Conservation (phyloP, 2,888 invertebrate species). For the Drosophila mercatorum region DNA sequence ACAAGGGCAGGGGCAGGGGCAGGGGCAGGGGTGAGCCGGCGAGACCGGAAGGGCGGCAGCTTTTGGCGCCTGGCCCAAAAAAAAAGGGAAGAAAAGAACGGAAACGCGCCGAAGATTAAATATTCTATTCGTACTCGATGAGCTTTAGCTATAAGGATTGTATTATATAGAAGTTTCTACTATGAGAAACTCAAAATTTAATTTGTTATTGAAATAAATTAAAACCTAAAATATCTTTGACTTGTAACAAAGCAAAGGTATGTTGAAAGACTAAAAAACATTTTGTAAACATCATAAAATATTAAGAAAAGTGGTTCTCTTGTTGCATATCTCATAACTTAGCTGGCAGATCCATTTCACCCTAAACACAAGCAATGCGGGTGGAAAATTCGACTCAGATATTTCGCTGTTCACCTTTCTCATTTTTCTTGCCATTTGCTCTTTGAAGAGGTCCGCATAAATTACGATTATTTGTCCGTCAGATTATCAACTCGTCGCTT, state of each 20-base stretch:
- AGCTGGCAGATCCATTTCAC: too few species aligned
- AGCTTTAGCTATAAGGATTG: too few species aligned
- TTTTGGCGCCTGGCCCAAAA: constrained; percentile 57
- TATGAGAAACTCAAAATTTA: too few species aligned
- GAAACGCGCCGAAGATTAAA: neutral
- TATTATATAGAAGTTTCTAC: too few species aligned
- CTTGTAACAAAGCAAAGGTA: too few species aligned
- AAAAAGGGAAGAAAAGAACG: neutral
- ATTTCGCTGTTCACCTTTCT: constrained; percentile 15
- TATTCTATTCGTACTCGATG: neutral
- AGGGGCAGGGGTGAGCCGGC: constrained; percentile 1
- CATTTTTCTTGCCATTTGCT: constrained; percentile 13
- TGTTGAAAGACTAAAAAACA: too few species aligned
- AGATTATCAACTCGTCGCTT: constrained; percentile 68
- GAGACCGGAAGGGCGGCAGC: constrained; percentile 71
- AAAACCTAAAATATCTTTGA: too few species aligned
- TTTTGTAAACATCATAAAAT: too few species aligned
- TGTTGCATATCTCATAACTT: neutral
- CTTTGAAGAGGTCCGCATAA: constrained; percentile 54
- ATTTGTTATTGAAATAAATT: too few species aligned
- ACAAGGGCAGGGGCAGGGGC: neutral
- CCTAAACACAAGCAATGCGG: neutral
- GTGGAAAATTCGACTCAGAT: constrained; percentile 17
- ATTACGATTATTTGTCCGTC: constrained; percentile 70
- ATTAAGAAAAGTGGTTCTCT: too few species aligned